These are phyloP conservation scores for Agelaius phoeniceus DNA, from an alignment of 2,113 vertebrate genomes.

Conservation along the genomic window DNA sequence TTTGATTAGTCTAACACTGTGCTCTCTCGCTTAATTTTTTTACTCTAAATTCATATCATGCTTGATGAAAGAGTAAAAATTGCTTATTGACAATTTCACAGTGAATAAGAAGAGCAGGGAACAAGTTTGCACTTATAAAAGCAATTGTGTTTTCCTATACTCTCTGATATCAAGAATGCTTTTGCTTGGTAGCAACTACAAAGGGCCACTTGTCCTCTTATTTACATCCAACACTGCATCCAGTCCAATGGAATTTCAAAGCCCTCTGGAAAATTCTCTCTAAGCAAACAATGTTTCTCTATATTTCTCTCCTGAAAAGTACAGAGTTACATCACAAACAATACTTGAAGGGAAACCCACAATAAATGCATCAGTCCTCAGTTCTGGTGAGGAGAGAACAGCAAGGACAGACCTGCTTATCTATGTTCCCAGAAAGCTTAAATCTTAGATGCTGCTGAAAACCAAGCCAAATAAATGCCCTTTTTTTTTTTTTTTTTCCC, in stretches of 20 bases:
- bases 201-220: neutral
- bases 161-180: neutral
- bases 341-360: neutral
- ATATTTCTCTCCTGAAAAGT: neutral
- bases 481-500: neutral
- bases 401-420: neutral
- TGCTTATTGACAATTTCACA: constrained; percentile 16
- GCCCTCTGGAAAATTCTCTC: neutral
- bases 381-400: neutral
- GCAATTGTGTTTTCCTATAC: neutral
- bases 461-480: neutral
- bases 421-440: neutral
- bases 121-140: neutral
- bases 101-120: neutral
- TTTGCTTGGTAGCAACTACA: neutral
- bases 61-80: neutral
- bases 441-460: neutral
- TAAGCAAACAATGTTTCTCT: neutral
- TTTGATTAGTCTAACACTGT: constrained; percentile 11
- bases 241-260: neutral
- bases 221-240: neutral
- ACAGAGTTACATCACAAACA: neutral
- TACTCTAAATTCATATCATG: neutral
- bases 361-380: neutral
- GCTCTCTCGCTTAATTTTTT: neutral